Conservation (phyloP, 2,888 invertebrate species). For the Heliconius erato region DNA sequence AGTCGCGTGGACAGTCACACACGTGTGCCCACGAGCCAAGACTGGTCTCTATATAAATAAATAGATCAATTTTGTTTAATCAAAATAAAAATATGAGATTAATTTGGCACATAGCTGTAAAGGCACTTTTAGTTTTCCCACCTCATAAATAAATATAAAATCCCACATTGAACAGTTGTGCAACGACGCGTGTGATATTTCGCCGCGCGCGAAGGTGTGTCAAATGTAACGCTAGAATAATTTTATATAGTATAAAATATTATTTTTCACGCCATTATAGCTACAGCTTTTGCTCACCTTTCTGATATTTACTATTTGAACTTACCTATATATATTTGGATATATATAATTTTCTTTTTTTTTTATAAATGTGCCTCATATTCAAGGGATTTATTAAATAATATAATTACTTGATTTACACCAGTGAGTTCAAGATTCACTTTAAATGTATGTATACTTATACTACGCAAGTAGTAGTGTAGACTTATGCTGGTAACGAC, state of each 20-base stretch:
- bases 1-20: too few species aligned
- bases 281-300: not conserved
- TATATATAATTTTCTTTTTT: too few species aligned
- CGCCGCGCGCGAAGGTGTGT: slow-evolving; percentile 32
- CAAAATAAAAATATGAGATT: not conserved
- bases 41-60: not conserved
- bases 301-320: slow-evolving; percentile 5
- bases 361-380: too few species aligned
- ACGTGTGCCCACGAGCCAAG: too few species aligned
- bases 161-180: slow-evolving; percentile 10
- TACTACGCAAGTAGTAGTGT: too few species aligned
- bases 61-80: not conserved
- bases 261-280: slow-evolving; percentile 15
- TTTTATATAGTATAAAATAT: slow-evolving; percentile 19
- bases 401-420: too few species aligned
- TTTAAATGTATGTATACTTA: too few species aligned
- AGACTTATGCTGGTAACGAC: too few species aligned
- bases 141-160: slow-evolving; percentile 31
- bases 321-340: not conserved
- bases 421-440: too few species aligned
- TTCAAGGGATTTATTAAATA: too few species aligned
- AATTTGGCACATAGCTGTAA: not conserved
- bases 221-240: slow-evolving; percentile 32
- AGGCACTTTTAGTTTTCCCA: not conserved
- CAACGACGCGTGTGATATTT: slow-evolving; percentile 30